phyloP scores from a whole-genome alignment of 1,140 invertebrate genomes.

The Dendroctonus valens region DNA sequence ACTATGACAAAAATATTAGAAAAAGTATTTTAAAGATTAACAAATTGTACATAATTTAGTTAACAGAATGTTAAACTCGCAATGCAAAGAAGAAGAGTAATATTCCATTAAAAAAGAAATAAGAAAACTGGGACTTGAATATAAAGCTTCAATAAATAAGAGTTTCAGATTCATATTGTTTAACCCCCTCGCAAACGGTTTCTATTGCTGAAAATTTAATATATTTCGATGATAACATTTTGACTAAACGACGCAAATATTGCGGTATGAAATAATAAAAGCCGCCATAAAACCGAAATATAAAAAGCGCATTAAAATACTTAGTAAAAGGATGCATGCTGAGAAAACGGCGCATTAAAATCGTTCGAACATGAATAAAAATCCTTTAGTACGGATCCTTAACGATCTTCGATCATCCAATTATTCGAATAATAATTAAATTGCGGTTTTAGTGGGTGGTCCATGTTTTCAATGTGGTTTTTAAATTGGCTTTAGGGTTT shows the following conservation, averaged over 20 bases:
- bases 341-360: slow-evolving; percentile 16
- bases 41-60: too few species aligned
- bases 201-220: slow-evolving; percentile 1
- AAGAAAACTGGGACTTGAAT: too few species aligned
- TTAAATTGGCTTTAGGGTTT: background rate
- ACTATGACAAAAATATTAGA: too few species aligned
- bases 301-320: slow-evolving; percentile 23
- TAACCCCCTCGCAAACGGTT: background rate
- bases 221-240: slow-evolving; percentile 19
- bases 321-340: slow-evolving; percentile 20
- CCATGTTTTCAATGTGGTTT: background rate
- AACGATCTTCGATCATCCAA: slow-evolving; percentile 6
- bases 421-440: slow-evolving; percentile 1
- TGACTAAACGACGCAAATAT: slow-evolving; percentile 24
- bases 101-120: too few species aligned
- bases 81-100: too few species aligned
- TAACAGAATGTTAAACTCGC: too few species aligned
- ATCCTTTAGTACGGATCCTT: background rate
- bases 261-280: slow-evolving; percentile 25
- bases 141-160: too few species aligned
- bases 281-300: slow-evolving; percentile 13
- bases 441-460: slow-evolving; percentile 7
- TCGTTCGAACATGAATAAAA: slow-evolving; percentile 20
- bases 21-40: too few species aligned
- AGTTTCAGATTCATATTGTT: too few species aligned